A percentile compares a stretch with the other conserved stretches of the same genome.
Evolutionary conservation across 2,797 vertebrate species (phyloP).

Genomic region (Sylvilagus floridanus): DNA sequence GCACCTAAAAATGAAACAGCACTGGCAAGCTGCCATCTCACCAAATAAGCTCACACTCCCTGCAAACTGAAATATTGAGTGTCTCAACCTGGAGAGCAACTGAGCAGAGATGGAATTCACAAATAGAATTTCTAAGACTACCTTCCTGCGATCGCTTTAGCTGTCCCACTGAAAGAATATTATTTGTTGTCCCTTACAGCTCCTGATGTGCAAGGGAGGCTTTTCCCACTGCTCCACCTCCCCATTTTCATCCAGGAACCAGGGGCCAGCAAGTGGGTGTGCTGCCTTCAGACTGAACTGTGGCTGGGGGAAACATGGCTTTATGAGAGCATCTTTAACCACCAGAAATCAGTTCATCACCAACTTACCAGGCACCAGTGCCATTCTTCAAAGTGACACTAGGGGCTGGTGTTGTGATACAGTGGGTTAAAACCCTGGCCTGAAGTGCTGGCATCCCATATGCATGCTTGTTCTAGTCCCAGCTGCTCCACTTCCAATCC

Average conservation of each 20-base stretch:
- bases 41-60: background rate
- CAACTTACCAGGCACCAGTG: background rate
- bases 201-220: background rate
- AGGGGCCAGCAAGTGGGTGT: background rate
- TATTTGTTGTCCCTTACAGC: background rate
- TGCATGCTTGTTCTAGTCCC: no score
- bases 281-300: background rate
- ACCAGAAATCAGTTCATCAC: no score
- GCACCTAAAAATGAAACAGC: background rate
- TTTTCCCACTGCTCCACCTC: background rate
- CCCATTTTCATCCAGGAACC: background rate
- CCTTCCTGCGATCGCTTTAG: background rate
- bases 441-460: no score
- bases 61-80: background rate
- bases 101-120: background rate
- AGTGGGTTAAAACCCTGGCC: no score
- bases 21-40: background rate
- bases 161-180: background rate
- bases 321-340: no score
- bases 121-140: background rate
- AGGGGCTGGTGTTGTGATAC: no score
- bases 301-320: no score
- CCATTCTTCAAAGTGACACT: background rate
- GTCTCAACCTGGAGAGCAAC: background rate
- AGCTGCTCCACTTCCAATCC: no score